Conservation (phyloP, 2,888 invertebrate species). For the Carpatolechia fugitivella region DNA sequence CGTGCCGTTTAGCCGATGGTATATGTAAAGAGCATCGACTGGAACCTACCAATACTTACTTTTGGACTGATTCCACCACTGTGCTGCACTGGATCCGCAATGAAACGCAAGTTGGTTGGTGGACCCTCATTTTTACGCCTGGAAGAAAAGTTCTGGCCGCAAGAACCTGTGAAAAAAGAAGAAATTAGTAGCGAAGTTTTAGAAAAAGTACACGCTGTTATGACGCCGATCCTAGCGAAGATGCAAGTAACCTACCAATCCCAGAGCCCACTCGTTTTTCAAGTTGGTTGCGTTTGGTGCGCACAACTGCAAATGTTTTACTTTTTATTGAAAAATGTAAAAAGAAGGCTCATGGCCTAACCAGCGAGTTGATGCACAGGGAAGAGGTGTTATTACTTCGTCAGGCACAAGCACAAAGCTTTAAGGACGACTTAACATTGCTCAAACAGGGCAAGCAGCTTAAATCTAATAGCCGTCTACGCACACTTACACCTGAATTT, state of each 20-base stretch:
- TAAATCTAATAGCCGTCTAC: slow-evolving; percentile 6
- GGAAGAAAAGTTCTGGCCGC: background rate
- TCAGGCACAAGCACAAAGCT: background rate
- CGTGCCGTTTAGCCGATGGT: slow-evolving; percentile 13
- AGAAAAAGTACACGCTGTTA: background rate
- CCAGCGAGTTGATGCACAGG: background rate
- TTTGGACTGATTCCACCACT: slow-evolving; percentile 19
- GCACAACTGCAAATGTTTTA: slow-evolving; percentile 2
- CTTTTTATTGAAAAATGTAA: background rate
- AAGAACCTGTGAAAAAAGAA: background rate
- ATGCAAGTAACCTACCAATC: background rate
- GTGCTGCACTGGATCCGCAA: slow-evolving; percentile 12
- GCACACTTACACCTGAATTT: slow-evolving; percentile 10
- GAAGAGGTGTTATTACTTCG: background rate
- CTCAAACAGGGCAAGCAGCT: background rate
- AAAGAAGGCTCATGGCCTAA: background rate
- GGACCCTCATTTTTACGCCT: background rate
- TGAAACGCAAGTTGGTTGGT: background rate
- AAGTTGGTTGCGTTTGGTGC: slow-evolving; percentile 15
- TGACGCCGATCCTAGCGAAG: background rate
- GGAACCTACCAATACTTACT: background rate
- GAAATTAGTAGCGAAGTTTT: background rate
- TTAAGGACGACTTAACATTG: background rate
- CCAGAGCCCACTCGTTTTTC: slow-evolving; percentile 19
- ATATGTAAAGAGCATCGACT: slow-evolving; percentile 14